Conservation (phyloP, 2,113 vertebrate genomes). For the Sisor rabdophorus region DNA sequence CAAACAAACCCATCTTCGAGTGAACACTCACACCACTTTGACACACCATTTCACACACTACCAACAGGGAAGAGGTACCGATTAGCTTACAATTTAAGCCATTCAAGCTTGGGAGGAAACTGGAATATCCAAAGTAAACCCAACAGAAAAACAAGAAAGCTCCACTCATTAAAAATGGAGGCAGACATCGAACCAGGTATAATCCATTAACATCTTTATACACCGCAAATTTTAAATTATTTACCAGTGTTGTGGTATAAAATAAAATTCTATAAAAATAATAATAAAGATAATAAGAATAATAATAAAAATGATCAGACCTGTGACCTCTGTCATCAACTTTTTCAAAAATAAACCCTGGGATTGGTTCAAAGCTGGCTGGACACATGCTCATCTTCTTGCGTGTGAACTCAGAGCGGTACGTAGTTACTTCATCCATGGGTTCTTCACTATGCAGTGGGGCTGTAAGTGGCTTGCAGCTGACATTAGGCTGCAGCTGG, state of each 20-base stretch:
- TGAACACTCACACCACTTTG: too few species aligned
- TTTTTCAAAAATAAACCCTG: constrained; percentile 71
- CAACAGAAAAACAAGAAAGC: too few species aligned
- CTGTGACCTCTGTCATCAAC: constrained; percentile 73
- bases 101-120: too few species aligned
- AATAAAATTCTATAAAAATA: not conserved
- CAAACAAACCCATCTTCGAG: too few species aligned
- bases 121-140: too few species aligned
- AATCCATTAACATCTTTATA: not conserved
- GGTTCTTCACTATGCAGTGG: constrained; percentile 48
- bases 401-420: constrained; percentile 66
- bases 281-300: constrained; percentile 1
- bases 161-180: too few species aligned
- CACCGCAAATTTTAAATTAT: not conserved
- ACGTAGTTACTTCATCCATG: constrained; percentile 70
- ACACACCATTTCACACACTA: too few species aligned
- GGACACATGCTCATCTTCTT: constrained; percentile 73
- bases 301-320: not conserved
- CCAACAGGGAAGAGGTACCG: too few species aligned
- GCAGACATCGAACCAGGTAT: too few species aligned
- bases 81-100: too few species aligned
- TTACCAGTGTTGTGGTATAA: not conserved
- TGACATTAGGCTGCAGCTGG: constrained; percentile 58
- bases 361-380: constrained; percentile 62
- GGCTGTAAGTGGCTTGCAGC: constrained; percentile 64